These are phyloP conservation scores for Smutsia temminckii DNA, from an alignment of 2,797 vertebrate genomes.

Conservation along the genomic window DNA sequence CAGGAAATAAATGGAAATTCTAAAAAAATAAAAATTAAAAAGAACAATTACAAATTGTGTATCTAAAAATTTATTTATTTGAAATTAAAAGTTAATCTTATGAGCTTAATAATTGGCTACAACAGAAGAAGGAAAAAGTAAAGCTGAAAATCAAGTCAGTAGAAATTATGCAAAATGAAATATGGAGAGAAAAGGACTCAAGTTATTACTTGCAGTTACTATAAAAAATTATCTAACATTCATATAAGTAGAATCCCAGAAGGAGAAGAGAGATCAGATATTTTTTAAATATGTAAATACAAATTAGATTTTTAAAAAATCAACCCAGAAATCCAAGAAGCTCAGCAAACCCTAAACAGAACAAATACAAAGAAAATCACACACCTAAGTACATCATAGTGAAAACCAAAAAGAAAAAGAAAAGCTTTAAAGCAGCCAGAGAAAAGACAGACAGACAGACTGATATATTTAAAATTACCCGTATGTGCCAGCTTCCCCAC, in stretches of 20 bases:
- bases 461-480: neutral
- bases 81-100: conserved; percentile 49
- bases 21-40: neutral
- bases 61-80: conserved; percentile 24
- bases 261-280: neutral
- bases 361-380: neutral
- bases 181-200: neutral
- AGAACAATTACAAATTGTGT: neutral
- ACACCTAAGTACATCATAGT: neutral
- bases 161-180: conserved; percentile 17
- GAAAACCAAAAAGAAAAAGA: neutral
- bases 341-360: neutral
- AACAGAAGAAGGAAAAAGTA: conserved; percentile 1
- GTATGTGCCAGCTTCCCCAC: neutral
- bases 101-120: neutral
- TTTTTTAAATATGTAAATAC: neutral
- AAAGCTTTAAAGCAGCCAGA: neutral
- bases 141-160: conserved; percentile 22
- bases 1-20: neutral
- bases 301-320: conserved; percentile 10
- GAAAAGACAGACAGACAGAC: neutral
- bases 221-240: conserved; percentile 23
- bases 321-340: neutral
- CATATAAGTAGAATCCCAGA: neutral
- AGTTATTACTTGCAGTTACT: neutral